Percentiles rank a stretch among this genome's conserved stretches.
Evolutionary conservation across 2,113 vertebrate genomes (phyloP).

Genomic region (Microcebus tavaratra): DNA sequence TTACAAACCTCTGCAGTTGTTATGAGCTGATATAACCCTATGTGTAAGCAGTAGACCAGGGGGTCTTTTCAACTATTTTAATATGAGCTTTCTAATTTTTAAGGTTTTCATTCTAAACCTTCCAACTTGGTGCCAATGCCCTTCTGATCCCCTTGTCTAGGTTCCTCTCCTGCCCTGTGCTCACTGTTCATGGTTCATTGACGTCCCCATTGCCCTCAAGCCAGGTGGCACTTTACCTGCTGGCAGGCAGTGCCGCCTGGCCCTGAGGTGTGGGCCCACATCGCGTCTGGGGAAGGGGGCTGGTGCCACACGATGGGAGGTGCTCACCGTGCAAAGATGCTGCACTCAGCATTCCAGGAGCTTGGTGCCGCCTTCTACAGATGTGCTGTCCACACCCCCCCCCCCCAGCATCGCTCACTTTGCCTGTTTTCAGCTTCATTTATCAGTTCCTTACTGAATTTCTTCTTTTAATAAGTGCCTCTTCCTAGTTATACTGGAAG

Average conservation of each 20-base stretch:
- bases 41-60: fast-evolving
- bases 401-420: fast-evolving
- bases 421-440: background rate
- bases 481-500: background rate
- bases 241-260: fast-evolving
- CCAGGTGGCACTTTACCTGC: background rate
- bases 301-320: fast-evolving
- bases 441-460: background rate
- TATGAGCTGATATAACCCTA: too few species aligned
- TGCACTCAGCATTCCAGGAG: fast-evolving
- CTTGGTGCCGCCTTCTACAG: background rate
- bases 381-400: fast-evolving
- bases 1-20: background rate
- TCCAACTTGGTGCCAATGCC: background rate
- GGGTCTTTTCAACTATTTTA: background rate
- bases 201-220: background rate
- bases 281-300: background rate
- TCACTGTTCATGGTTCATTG: background rate
- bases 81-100: background rate
- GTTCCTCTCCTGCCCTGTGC: background rate
- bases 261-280: fast-evolving
- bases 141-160: background rate
- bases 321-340: fast-evolving
- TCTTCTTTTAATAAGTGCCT: background rate
- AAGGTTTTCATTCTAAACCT: background rate